phyloP scores from a whole-genome alignment of 2,113 vertebrate genomes.

The Prolemur simus region DNA sequence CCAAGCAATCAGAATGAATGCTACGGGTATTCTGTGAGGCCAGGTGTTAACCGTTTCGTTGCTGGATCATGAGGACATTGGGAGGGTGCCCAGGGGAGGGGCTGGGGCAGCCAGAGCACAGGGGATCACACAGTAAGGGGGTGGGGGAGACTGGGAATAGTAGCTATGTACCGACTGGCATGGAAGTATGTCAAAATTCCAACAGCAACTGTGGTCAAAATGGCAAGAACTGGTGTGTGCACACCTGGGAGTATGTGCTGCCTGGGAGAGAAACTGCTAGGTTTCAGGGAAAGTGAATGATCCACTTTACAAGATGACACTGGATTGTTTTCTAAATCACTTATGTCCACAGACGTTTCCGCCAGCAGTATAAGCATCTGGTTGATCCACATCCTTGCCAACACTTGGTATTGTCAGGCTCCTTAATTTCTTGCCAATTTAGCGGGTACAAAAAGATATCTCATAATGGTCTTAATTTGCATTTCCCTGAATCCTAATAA shows the following conservation, averaged over 20 bases:
- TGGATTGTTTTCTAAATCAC: constrained; percentile 28
- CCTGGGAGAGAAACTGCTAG: background rate
- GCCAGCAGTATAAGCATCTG: background rate
- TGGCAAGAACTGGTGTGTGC: background rate
- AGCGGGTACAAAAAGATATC: background rate
- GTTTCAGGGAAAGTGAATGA: background rate
- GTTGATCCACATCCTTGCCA: background rate
- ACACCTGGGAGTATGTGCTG: background rate
- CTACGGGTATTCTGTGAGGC: background rate
- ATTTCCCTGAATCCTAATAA: constrained; percentile 3
- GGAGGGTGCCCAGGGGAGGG: background rate
- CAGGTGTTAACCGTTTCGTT: background rate
- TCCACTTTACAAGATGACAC: background rate
- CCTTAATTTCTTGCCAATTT: background rate
- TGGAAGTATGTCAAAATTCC: background rate
- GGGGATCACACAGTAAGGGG: background rate
- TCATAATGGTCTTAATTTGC: constrained; percentile 33
- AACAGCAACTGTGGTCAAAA: background rate
- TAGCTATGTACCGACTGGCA: background rate
- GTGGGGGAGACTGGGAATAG: background rate
- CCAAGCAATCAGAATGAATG: background rate
- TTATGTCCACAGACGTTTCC: background rate
- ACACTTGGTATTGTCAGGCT: constrained; percentile 16
- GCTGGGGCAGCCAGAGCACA: background rate
- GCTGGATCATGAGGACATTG: background rate